A percentile compares a stretch with the other conserved stretches of the same genome.
These are phyloP conservation scores for Rhadina sibilatrix DNA, from an alignment of 2,113 vertebrate genomes.

Conservation along the genomic window DNA sequence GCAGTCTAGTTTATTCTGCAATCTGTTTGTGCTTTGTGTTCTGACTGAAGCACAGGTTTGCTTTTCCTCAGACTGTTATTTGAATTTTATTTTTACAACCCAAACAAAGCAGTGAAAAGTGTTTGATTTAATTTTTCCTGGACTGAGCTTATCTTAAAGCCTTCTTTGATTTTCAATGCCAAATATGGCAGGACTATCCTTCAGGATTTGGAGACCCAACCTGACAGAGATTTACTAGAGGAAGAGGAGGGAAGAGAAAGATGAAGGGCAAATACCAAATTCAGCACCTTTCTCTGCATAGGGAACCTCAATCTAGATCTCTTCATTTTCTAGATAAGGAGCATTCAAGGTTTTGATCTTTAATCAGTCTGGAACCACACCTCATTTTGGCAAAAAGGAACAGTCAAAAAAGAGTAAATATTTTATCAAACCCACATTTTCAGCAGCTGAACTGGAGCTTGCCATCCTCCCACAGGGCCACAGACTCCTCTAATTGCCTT, in stretches of 20 bases:
- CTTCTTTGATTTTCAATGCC: not conserved
- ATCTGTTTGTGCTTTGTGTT: conserved; percentile 14
- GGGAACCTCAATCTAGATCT: not conserved
- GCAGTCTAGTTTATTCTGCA: not conserved
- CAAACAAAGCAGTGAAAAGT: not conserved
- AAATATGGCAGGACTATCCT: not conserved
- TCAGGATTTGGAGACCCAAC: not conserved
- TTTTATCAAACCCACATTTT: not conserved
- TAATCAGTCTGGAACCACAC: not conserved
- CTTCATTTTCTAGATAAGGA: not conserved
- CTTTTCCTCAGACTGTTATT: not conserved
- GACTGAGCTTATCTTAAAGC: not conserved
- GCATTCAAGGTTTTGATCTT: not conserved
- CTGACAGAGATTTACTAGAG: not conserved
- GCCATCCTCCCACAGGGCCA: not conserved
- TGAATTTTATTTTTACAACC: not conserved
- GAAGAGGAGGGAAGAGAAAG: not conserved
- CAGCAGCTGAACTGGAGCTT: not conserved
- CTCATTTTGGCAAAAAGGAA: not conserved
- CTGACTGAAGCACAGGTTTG: not conserved
- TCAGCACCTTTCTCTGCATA: not conserved
- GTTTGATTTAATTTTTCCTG: not conserved
- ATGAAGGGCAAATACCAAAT: not conserved
- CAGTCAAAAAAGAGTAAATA: not conserved
- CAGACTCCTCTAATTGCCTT: not conserved